Evolutionary conservation across 2,888 invertebrate genomes (phyloP).

Genomic region (Spatulosminthurus flaviceps): DNA sequence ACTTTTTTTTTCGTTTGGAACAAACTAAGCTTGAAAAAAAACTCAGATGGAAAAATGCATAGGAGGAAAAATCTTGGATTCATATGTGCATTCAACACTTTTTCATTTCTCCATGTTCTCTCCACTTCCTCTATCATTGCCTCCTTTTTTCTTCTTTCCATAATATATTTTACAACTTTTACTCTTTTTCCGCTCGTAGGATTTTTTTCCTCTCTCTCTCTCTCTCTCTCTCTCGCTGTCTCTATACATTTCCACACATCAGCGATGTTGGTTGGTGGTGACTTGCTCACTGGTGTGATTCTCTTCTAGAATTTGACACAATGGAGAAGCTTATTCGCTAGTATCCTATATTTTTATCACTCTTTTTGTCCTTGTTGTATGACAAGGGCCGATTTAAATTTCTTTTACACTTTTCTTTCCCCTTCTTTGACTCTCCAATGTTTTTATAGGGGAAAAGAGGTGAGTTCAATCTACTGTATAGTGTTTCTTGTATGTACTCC

Average conservation of each 20-base stretch:
- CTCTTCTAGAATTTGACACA: not conserved
- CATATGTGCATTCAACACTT: constrained; percentile 10
- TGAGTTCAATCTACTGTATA: too few relatives aligned
- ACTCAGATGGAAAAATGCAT: constrained; percentile 26
- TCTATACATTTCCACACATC: too few relatives aligned
- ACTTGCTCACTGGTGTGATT: not conserved
- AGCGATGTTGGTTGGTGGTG: not conserved
- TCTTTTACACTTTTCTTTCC: constrained; percentile 20
- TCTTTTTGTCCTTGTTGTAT: not conserved
- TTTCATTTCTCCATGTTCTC: constrained; percentile 23
- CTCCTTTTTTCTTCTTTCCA: constrained; percentile 25
- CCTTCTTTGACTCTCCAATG: not conserved
- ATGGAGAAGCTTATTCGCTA: not conserved
- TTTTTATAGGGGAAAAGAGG: not conserved
- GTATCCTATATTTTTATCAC: not conserved
- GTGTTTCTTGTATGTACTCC: too few relatives aligned
- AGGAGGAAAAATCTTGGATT: constrained; percentile 5
- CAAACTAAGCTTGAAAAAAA: constrained; percentile 24
- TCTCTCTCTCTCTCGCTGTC: too few relatives aligned
- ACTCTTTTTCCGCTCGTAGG: constrained; percentile 40
- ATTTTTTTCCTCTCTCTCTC: constrained; percentile 12
- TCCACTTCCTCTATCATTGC: constrained; percentile 21
- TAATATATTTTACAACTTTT: constrained; percentile 37
- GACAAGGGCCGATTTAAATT: not conserved
- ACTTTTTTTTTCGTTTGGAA: constrained; percentile 8